Conservation (phyloP, 2,797 vertebrate species). For the Rhinichthys osculus region DNA sequence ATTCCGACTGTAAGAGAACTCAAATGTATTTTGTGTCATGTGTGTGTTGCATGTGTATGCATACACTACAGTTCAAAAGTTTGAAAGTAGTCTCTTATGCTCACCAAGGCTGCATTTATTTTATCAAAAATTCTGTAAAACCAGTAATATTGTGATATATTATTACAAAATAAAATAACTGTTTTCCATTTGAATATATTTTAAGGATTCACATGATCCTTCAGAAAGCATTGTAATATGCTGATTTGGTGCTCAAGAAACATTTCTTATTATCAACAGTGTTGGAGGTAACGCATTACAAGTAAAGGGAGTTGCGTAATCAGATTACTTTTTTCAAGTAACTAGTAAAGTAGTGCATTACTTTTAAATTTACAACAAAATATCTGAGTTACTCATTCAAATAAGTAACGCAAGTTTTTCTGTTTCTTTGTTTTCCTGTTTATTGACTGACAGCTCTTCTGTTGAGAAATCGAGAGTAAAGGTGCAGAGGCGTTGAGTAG, state of each 20-base stretch:
- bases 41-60: background rate
- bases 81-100: background rate
- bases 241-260: background rate
- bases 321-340: no score
- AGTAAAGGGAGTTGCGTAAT: no score
- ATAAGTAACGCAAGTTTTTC: background rate
- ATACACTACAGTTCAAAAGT: background rate
- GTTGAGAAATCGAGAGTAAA: no score
- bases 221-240: background rate
- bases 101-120: background rate
- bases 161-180: background rate
- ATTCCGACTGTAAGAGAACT: background rate
- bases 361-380: no score
- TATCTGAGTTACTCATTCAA: no score
- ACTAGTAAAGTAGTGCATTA: no score
- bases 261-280: background rate
- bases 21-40: background rate
- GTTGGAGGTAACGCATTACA: no score
- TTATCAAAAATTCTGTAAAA: background rate
- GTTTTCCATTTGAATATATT: no score
- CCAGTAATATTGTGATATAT: background rate
- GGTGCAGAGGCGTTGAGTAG: no score
- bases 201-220: background rate
- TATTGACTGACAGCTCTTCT: background rate
- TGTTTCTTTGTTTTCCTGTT: background rate